These are phyloP conservation scores for Dipodomys stephensi DNA, from an alignment of 2,113 vertebrate genomes.

Conservation along the genomic window DNA sequence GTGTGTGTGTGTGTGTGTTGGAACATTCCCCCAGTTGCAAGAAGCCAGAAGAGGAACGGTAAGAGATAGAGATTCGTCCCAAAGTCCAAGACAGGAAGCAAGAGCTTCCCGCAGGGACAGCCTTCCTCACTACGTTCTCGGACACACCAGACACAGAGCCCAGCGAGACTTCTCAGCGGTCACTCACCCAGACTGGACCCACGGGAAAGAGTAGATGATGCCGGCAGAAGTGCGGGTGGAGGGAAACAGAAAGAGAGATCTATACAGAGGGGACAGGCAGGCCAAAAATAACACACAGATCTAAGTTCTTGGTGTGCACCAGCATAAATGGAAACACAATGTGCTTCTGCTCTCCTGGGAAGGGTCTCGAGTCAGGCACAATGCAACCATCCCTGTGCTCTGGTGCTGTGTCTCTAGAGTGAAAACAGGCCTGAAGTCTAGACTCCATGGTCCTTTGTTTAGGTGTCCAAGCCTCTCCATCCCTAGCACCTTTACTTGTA, in stretches of 20 bases:
- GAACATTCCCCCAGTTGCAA: no score
- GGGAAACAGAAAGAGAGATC: background rate
- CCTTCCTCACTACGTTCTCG: background rate
- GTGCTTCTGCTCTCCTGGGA: background rate
- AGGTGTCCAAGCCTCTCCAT: background rate
- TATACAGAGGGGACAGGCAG: background rate
- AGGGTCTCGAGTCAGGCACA: background rate
- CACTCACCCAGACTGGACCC: background rate
- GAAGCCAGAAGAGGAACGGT: background rate
- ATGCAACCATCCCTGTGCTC: no score
- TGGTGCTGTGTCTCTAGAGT: no score
- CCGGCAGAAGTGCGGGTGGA: background rate
- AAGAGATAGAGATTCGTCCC: no score
- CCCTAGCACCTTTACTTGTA: rapidly evolving
- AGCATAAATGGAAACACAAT: background rate
- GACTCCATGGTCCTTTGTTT: background rate
- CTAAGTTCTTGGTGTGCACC: background rate
- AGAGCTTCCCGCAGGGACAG: background rate
- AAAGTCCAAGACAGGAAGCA: background rate
- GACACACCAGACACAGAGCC: background rate
- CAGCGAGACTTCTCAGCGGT: background rate
- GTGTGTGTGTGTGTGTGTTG: rapidly evolving
- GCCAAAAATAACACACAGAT: background rate
- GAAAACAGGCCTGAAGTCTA: background rate
- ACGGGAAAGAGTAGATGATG: background rate